Evolutionary conservation across 2,888 invertebrate species (phyloP).

Genomic region (Lasiommata megera): DNA sequence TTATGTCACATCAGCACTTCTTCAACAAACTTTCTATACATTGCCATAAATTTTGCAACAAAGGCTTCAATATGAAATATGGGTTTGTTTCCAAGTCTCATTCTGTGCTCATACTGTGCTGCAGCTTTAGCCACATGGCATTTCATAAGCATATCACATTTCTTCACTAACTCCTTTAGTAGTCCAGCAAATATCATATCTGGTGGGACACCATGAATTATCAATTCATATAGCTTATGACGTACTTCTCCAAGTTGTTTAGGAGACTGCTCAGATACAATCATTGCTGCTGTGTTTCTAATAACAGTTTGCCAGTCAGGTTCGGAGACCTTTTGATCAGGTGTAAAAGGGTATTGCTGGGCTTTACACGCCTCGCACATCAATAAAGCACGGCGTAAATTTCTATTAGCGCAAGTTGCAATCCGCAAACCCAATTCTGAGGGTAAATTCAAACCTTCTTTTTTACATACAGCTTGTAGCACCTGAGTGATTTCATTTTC

Average conservation of each 20-base stretch:
- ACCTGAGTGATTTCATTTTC: constrained; percentile 86
- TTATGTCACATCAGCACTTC: constrained; percentile 76
- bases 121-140: constrained; percentile 92
- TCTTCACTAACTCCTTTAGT: constrained; percentile 90
- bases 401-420: constrained; percentile 90
- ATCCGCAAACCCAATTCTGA: constrained; percentile 88
- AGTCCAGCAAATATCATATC: constrained; percentile 95
- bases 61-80: constrained; percentile 99
- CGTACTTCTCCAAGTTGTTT: constrained; percentile 92
- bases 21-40: constrained; percentile 94
- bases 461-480: constrained; percentile 86
- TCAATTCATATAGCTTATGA: constrained; percentile 93
- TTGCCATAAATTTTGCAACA: constrained; percentile 97
- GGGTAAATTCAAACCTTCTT: constrained; percentile 91
- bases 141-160: constrained; percentile 95
- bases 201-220: constrained; percentile 96
- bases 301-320: constrained; percentile 97
- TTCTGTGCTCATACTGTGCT: constrained; percentile 94
- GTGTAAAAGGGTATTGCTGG: constrained; percentile 92
- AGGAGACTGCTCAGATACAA: constrained; percentile 93
- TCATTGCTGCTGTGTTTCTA: constrained; percentile 91
- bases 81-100: constrained; percentile 95
- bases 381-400: constrained; percentile 94
- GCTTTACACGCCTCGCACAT: constrained; percentile 97
- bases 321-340: constrained; percentile 89